Conservation (phyloP, 2,797 vertebrate genomes). For the Pteronotus mesoamericanus region DNA sequence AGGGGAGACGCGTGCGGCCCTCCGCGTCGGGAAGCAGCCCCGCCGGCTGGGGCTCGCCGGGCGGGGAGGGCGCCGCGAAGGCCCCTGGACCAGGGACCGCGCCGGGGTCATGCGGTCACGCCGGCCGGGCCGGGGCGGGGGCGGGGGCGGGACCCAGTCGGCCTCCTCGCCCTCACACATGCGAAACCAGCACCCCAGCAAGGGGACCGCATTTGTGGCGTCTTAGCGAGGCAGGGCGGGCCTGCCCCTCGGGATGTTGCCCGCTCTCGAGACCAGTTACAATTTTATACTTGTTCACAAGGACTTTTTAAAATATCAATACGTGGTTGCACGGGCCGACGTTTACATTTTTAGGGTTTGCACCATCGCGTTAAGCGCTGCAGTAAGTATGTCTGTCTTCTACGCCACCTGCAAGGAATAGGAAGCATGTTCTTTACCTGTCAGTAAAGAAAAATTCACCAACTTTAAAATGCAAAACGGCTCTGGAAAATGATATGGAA, state of each 20-base stretch:
- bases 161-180: neutral
- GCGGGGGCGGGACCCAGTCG: no score
- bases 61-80: neutral
- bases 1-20: neutral
- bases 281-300: fast-evolving
- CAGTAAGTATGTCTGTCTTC: neutral
- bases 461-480: neutral
- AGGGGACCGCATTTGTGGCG: neutral
- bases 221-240: neutral
- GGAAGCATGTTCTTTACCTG: neutral
- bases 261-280: fast-evolving
- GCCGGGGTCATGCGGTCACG: neutral
- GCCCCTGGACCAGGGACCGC: neutral
- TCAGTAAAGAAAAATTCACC: neutral
- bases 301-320: fast-evolving
- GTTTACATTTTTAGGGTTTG: no score
- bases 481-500: neutral
- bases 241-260: no score
- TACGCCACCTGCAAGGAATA: neutral
- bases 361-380: neutral
- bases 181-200: neutral
- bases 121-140: no score
- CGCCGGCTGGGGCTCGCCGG: neutral
- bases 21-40: neutral
- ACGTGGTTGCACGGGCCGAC: neutral